Base-by-base conservation (phyloP, 2,797 vertebrate species). In the Tolypeutes matacus region DNA sequence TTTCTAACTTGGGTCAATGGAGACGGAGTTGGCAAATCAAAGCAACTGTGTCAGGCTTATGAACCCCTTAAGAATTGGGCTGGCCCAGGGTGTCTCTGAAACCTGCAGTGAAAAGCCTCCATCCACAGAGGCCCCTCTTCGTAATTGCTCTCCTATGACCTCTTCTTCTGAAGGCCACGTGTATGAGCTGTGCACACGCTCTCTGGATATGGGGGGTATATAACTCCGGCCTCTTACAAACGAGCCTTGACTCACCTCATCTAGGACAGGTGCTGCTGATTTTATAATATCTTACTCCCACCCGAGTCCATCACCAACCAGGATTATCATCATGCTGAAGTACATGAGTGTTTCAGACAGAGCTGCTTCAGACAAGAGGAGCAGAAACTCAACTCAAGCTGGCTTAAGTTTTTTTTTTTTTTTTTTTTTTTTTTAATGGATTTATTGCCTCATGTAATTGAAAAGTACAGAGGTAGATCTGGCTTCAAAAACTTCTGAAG, bases 111-210 rank as follows among this genome's bases (percentile, higher is more conserved):
- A 95, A n/a, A 31, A 36, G 6, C 15, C 4, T 70, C 7, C 18
- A 0, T 21, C 8, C 27, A 5, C 9, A 10, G 4, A 7, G 7
- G 42, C 34, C 70, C 49, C 51, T 89, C 27, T 86, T 73, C 15
- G 5, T 91, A 49, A 51, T 25, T 5, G 13, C 6, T 12, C 53
- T 72, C 56, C 3, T 9, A 2, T 3, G 60, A 27, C 18, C 58
- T 5, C 23, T 12, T 60, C 49, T 9, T 81, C 36, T 62, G 9
- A 49, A 5, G 46, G 20, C 1, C 17, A 7, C 0, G 0, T 20
- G 72, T 34, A 23, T 36, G 12, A 60, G 56, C 17, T 51, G 17
- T 17, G 27, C 14, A 53, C 77, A 7, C 3, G 3, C 8, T 78
- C 56, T 46, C 29, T 29, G 53, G 7, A 31, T 27, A 23, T 51